Evolutionary conservation across 2,888 invertebrate genomes (phyloP), one percentile per base, ranked within the genome.

Genomic region (Tryphoninae sp.): DNA sequence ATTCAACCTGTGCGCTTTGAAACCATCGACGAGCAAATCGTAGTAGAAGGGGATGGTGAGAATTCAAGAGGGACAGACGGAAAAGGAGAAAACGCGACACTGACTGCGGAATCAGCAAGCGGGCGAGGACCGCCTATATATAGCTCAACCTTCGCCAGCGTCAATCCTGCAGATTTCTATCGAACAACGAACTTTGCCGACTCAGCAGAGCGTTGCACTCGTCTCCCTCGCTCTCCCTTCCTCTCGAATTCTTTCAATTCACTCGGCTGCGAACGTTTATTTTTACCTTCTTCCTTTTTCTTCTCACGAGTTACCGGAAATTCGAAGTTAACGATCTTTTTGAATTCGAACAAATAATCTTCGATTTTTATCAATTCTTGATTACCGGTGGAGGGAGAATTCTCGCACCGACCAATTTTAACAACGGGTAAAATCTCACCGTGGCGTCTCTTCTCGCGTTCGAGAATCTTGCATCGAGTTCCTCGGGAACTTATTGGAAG

Each of bases 71-170:
- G 71, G 11, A 81, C 84, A 76, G 81, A 69, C 83, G 45, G 82
- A 68, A 64, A 62, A 26, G 62, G 49, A 62, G 59, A 69, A 69
- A 22, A 40, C 76, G 68, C 62, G 72, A 77, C 58, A 73, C 73
- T 77, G 79, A 77, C 76, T 82, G 82, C 82, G 79, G 79, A 76
- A 79, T 82, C 82, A 82, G 82, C 81, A 82, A 71, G 49, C 59
- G 74, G 33, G 61, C 67, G 80, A 82, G 86, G 72, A 40, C 23
- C 53, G 51, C 69, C 82, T 87, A 87, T 82, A 83, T 86, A 87
- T 53, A 49, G 74, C 72, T 78, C 75, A 75, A 68, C 42, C 61
- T 16, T 76, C 76, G 79, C 68, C 76, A 79, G 79, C 51, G 64
- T 68, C 67, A 73, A 82, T 68, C 58, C 79, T 72, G 82, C 79